Conservation (phyloP, 1,140 invertebrate species). For the Bombus haemorrhoidalis region DNA sequence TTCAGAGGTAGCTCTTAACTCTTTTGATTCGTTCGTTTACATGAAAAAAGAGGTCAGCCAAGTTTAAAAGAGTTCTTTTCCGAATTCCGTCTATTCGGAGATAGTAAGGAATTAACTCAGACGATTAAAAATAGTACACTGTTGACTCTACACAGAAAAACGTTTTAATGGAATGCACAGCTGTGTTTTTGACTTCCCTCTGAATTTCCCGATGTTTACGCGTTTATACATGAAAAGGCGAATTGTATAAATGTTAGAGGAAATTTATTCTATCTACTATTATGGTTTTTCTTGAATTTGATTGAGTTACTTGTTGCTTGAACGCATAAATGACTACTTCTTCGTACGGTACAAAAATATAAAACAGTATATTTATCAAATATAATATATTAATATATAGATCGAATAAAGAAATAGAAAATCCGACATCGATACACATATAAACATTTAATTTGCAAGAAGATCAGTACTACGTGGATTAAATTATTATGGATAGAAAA, state of each 20-base stretch:
- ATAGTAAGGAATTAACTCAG: background rate
- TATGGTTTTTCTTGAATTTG: background rate
- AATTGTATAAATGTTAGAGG: background rate
- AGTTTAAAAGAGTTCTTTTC: background rate
- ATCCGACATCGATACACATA: background rate
- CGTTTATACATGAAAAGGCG: too few relatives aligned
- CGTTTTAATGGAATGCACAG: background rate
- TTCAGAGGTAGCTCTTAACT: background rate
- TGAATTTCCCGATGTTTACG: too few relatives aligned
- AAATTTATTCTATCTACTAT: background rate
- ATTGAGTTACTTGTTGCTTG: background rate
- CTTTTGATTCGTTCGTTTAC: background rate
- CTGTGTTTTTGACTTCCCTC: background rate
- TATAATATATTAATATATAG: background rate
- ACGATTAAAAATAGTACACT: conserved; percentile 16
- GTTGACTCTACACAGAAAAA: background rate
- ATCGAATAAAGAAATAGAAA: background rate
- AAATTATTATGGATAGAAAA: too few relatives aligned
- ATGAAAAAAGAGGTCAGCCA: background rate
- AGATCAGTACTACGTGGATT: too few relatives aligned
- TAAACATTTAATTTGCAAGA: too few relatives aligned
- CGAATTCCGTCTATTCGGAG: background rate
- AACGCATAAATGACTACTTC: background rate
- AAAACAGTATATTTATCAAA: background rate
- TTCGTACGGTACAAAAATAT: background rate